Conservation (phyloP, 2,888 invertebrate species). For the Cylindroiulus punctatus region DNA sequence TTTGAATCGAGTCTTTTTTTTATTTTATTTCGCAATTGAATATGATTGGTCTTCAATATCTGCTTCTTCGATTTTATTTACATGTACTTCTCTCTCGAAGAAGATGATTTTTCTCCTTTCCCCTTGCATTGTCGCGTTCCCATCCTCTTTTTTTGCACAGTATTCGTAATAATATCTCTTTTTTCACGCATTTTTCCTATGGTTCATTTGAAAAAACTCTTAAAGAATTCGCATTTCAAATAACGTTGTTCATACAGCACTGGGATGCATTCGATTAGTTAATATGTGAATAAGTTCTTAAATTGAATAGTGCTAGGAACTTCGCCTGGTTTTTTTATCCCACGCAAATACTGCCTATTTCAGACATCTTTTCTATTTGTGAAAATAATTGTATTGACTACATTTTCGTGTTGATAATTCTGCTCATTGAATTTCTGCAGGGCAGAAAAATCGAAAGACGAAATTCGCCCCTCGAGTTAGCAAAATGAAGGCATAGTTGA, state of each 20-base stretch:
- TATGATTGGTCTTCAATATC: constrained; percentile 29
- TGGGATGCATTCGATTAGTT: not conserved
- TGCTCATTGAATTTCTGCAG: constrained; percentile 1
- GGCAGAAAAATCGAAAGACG: not conserved
- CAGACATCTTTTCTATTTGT: not conserved
- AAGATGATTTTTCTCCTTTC: not conserved
- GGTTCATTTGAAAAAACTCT: constrained; percentile 3
- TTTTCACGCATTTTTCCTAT: not conserved
- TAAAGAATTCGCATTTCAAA: not conserved
- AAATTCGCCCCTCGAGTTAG: not conserved
- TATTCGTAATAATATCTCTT: not conserved
- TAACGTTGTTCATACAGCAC: constrained; percentile 6
- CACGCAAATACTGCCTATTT: not conserved
- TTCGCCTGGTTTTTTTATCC: not conserved
- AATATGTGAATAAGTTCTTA: constrained; percentile 19
- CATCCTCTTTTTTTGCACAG: no score
- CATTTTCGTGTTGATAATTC: constrained; percentile 33
- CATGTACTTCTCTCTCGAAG: not conserved
- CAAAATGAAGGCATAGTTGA: not conserved
- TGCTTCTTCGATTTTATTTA: constrained; percentile 38
- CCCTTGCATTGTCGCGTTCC: not conserved
- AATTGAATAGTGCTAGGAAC: not conserved
- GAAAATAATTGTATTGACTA: not conserved
- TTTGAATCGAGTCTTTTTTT: not conserved
- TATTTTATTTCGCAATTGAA: constrained; percentile 30